Conservation (phyloP, 2,888 invertebrate genomes). For the Anthrax anthrax region DNA sequence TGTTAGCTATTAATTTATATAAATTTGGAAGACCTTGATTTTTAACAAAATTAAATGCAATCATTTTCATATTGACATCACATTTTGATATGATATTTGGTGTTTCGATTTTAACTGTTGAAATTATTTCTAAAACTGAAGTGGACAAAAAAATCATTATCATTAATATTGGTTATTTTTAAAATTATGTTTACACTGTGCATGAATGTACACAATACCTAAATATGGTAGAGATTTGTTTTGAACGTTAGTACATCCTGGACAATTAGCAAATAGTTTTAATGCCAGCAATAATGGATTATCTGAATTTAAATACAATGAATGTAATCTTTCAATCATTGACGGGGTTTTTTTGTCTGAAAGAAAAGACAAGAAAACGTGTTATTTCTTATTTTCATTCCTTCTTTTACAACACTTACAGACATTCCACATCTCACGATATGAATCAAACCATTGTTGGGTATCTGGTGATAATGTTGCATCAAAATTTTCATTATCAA, state of each 20-base stretch:
- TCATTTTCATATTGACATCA: conserved; percentile 45
- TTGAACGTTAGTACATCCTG: conserved; percentile 30
- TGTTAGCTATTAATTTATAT: conserved; percentile 45
- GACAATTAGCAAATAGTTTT: conserved; percentile 31
- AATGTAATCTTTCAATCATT: conserved; percentile 21
- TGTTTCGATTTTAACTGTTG: conserved; percentile 36
- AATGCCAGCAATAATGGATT: conserved; percentile 27
- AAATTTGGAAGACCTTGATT: conserved; percentile 51
- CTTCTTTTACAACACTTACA: conserved; percentile 17
- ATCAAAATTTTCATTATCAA: conserved; percentile 29
- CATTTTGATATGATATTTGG: conserved; percentile 33
- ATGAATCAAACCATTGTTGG: conserved; percentile 22
- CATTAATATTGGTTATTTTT: background rate
- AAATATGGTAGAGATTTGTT: conserved; percentile 26
- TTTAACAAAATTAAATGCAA: conserved; percentile 56
- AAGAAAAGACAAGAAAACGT: background rate
- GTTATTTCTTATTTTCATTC: too few relatives aligned
- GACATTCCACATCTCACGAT: conserved; percentile 25
- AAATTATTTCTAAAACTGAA: conserved; percentile 44
- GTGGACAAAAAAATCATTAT: background rate
- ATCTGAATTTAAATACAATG: conserved; percentile 17
- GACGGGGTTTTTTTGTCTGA: conserved; percentile 23
- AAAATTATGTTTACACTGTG: too few relatives aligned
- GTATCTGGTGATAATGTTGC: conserved; percentile 20
- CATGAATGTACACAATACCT: conserved; percentile 17